These are phyloP conservation scores for Drosophila picticornis DNA, from an alignment of 2,888 invertebrate species.

Conservation along the genomic window DNA sequence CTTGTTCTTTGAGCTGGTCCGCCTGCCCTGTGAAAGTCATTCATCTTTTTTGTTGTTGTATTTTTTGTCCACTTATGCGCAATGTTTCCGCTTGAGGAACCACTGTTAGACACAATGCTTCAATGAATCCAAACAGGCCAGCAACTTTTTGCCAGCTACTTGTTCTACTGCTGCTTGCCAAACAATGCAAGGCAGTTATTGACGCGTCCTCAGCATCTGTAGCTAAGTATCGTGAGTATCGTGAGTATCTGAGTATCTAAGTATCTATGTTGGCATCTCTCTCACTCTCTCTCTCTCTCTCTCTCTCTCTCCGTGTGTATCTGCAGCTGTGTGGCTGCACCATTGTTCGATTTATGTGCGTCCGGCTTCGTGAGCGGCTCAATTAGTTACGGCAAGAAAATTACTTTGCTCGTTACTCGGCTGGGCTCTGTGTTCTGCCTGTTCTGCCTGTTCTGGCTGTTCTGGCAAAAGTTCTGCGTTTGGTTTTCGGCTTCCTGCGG, in stretches of 20 bases:
- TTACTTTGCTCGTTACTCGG: conserved; percentile 60
- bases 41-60: conserved; percentile 5
- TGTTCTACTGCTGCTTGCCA: conserved; percentile 19
- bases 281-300: too few relatives aligned
- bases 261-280: conserved; percentile 3
- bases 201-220: conserved; percentile 40
- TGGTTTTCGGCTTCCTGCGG: conserved; percentile 51
- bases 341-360: conserved; percentile 67
- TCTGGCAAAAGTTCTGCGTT: conserved; percentile 48
- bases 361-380: conserved; percentile 61
- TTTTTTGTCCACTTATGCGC: conserved; percentile 30
- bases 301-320: conserved; percentile 9
- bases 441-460: conserved; percentile 4
- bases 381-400: conserved; percentile 80
- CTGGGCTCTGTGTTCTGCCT: conserved; percentile 4
- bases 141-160: conserved; percentile 18
- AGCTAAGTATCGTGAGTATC: conserved; percentile 19
- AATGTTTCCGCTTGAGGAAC: conserved; percentile 32
- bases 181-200: conserved; percentile 49
- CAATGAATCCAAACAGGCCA: conserved; percentile 30
- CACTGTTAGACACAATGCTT: conserved; percentile 43
- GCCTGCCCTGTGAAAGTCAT: conserved; percentile 40
- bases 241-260: conserved; percentile 5
- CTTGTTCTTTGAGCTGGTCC: conserved; percentile 15
- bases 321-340: conserved; percentile 39